A percentile compares a stretch with the other conserved stretches of the same genome.
Evolutionary conservation across 2,797 vertebrate genomes (phyloP).

Genomic region (Pseudochaenichthys georgianus): DNA sequence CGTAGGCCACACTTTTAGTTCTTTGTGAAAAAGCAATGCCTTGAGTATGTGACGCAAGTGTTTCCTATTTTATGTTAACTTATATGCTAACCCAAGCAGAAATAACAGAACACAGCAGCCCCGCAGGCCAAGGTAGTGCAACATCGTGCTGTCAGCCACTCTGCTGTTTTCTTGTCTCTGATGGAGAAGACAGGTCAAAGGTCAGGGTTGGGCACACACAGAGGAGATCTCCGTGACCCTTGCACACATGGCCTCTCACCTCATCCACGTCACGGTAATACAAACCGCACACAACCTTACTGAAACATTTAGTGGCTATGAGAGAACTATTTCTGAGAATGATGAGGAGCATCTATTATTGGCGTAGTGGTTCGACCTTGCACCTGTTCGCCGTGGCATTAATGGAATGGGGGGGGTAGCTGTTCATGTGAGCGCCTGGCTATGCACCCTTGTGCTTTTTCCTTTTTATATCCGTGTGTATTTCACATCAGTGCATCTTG

Average conservation of each 20-base stretch:
- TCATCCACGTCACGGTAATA: conserved; percentile 58
- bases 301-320: conserved; percentile 70
- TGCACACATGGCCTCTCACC: conserved; percentile 70
- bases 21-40: not conserved
- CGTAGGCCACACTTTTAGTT: not conserved
- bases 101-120: conserved; percentile 23
- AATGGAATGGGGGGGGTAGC: conserved; percentile 51
- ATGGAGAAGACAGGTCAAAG: conserved; percentile 59
- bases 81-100: conserved; percentile 12
- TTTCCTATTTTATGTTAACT: conserved; percentile 2
- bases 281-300: conserved; percentile 65
- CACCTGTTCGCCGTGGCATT: conserved; percentile 77
- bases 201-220: conserved; percentile 66
- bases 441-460: conserved; percentile 20
- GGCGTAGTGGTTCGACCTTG: conserved; percentile 74
- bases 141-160: conserved; percentile 41
- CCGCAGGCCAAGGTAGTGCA: conserved; percentile 14
- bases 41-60: not conserved
- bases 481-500: conserved; percentile 42
- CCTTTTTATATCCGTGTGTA: conserved; percentile 35
- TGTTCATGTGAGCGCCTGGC: conserved; percentile 39
- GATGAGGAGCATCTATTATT: conserved; percentile 78
- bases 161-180: conserved; percentile 44
- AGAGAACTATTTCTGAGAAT: conserved; percentile 77
- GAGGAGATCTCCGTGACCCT: conserved; percentile 64